These are phyloP conservation scores for Leucophenga maculata DNA, from an alignment of 2,888 invertebrate genomes.

Conservation along the genomic window DNA sequence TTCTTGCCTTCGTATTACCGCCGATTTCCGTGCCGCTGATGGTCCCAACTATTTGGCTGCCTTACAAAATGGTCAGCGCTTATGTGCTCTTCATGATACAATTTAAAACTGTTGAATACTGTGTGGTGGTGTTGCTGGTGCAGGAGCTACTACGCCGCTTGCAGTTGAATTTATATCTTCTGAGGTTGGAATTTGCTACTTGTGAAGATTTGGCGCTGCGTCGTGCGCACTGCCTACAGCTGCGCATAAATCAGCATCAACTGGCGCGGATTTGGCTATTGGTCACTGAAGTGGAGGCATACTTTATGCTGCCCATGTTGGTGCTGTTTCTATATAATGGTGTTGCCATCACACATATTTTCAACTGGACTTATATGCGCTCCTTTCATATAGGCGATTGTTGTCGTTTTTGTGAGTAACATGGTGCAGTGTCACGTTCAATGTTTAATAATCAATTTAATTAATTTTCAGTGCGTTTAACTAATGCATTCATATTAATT, in stretches of 20 bases:
- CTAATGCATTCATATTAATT: slow-evolving; percentile 36
- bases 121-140: slow-evolving; percentile 49
- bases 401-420: slow-evolving; percentile 42
- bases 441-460: background rate
- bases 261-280: slow-evolving; percentile 55
- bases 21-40: slow-evolving; percentile 34
- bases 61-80: slow-evolving; percentile 41
- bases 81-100: slow-evolving; percentile 45
- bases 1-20: slow-evolving; percentile 30
- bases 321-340: slow-evolving; percentile 53
- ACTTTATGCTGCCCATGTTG: slow-evolving; percentile 56
- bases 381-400: slow-evolving; percentile 33
- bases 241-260: slow-evolving; percentile 54
- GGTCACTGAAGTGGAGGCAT: slow-evolving; percentile 50
- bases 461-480: slow-evolving; percentile 47
- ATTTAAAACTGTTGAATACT: slow-evolving; percentile 54
- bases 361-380: slow-evolving; percentile 61
- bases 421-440: no score
- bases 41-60: slow-evolving; percentile 20
- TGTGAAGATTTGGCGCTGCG: slow-evolving; percentile 32
- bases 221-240: slow-evolving; percentile 40
- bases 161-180: slow-evolving; percentile 37
- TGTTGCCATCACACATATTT: slow-evolving; percentile 47
- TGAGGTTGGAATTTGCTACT: slow-evolving; percentile 44
- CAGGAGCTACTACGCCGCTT: slow-evolving; percentile 51